Conservation (phyloP, 2,797 vertebrate species). For the Epinephelus coioides region DNA sequence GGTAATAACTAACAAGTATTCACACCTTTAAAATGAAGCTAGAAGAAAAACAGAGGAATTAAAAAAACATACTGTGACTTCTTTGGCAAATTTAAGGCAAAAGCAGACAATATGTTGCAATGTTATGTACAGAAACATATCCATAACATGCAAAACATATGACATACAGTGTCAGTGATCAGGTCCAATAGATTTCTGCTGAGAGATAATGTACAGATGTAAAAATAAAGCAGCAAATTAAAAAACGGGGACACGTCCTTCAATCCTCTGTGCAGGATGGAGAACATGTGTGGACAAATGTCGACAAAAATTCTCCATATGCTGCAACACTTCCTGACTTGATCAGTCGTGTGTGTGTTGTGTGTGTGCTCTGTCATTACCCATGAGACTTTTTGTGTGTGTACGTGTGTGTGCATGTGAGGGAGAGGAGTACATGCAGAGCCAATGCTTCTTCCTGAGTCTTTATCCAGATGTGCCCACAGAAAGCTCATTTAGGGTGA, state of each 20-base stretch:
- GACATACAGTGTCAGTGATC: neutral
- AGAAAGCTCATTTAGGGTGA: constrained; percentile 59
- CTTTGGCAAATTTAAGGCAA: neutral
- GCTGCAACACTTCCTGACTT: constrained; percentile 31
- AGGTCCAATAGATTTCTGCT: neutral
- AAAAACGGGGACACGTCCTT: constrained; percentile 13
- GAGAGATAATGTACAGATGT: constrained; percentile 6
- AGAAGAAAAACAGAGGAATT: constrained; percentile 1
- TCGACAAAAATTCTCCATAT: constrained; percentile 29
- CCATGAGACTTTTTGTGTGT: constrained; percentile 25
- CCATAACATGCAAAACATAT: neutral
- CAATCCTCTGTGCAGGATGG: constrained; percentile 28
- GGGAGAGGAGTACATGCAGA: constrained; percentile 22
- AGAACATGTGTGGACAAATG: constrained; percentile 42
- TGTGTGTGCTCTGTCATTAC: constrained; percentile 16
- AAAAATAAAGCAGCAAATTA: constrained; percentile 9
- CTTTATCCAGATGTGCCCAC: constrained; percentile 77
- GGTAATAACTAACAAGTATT: constrained; percentile 5
- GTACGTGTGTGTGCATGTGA: constrained; percentile 1
- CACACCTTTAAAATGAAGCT: neutral
- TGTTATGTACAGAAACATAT: neutral
- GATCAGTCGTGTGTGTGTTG: constrained; percentile 20
- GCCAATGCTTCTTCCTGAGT: constrained; percentile 55
- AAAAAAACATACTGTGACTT: neutral
- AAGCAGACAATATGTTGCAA: neutral